phyloP scores from a whole-genome alignment of 2,797 vertebrate species.

The Myoxocephalus aenaeus region DNA sequence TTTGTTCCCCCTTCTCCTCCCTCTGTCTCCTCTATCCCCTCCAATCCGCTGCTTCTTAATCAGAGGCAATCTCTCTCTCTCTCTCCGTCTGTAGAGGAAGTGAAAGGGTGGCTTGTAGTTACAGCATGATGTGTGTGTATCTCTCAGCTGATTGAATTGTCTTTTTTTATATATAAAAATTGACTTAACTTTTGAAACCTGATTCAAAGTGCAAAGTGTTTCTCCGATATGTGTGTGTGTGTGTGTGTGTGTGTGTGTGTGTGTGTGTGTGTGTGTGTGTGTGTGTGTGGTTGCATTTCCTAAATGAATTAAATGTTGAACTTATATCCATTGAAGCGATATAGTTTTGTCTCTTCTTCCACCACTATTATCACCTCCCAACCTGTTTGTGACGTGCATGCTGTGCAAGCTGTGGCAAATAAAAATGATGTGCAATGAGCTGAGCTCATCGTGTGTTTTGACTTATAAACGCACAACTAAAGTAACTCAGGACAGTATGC shows the following conservation, averaged over 20 bases:
- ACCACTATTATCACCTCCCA: neutral
- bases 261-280: conserved; percentile 11
- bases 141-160: neutral
- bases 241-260: conserved; percentile 7
- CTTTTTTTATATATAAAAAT: conserved; percentile 3
- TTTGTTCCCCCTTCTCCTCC: conserved; percentile 31
- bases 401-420: conserved; percentile 22
- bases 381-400: conserved; percentile 13
- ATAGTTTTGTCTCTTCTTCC: neutral
- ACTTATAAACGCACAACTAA: conserved; percentile 27
- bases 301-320: conserved; percentile 9
- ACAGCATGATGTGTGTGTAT: neutral
- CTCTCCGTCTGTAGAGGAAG: conserved; percentile 40
- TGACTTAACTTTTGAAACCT: neutral
- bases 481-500: conserved; percentile 9
- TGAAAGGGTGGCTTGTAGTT: conserved; percentile 22
- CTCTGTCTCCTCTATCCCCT: conserved; percentile 27
- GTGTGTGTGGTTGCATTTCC: conserved; percentile 21
- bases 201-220: neutral
- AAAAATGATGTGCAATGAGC: conserved; percentile 14
- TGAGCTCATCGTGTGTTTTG: conserved; percentile 15
- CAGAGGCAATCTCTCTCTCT: conserved; percentile 31
- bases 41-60: conserved; percentile 38
- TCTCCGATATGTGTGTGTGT: conserved; percentile 3
- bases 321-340: neutral